Conservation (phyloP, 2,113 vertebrate species). For the Odocoileus hemionus region DNA sequence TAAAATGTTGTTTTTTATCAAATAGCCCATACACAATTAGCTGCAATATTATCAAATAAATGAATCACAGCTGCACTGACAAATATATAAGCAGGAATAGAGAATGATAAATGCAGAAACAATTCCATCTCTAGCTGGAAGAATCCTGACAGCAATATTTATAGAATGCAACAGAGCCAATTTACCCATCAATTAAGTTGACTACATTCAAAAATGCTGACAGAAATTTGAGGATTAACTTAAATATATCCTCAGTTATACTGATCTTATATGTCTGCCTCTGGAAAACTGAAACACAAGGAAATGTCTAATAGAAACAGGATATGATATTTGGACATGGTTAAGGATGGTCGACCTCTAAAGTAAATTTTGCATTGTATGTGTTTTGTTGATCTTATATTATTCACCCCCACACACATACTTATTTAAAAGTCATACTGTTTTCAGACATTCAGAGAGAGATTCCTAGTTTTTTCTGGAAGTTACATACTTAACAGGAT, state of each 20-base stretch:
- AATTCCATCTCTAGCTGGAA: not conserved
- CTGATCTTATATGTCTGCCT: not conserved
- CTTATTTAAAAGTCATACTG: not conserved
- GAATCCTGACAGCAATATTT: constrained; percentile 12
- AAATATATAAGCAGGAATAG: constrained; percentile 13
- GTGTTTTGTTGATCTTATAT: not conserved
- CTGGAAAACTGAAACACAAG: not conserved
- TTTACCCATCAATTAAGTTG: not conserved
- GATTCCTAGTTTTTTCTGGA: not conserved
- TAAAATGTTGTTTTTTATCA: constrained; percentile 74
- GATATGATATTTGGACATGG: not conserved
- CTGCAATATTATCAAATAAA: constrained; percentile 51
- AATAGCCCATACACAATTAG: constrained; percentile 67
- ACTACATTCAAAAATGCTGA: constrained; percentile 5
- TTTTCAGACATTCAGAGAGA: not conserved
- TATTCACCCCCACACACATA: not conserved
- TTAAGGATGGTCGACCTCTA: not conserved
- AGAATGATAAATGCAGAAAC: not conserved
- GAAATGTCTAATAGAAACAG: not conserved
- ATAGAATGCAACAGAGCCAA: not conserved
- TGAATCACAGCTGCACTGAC: constrained; percentile 64
- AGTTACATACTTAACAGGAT: not conserved
- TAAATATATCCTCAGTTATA: not conserved
- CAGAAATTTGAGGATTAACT: constrained; percentile 15
- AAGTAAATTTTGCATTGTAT: not conserved